Evolutionary conservation across 1,140 invertebrate species (phyloP), one percentile per base, ranked within the genome.

Genomic region (Ladona fulva): DNA sequence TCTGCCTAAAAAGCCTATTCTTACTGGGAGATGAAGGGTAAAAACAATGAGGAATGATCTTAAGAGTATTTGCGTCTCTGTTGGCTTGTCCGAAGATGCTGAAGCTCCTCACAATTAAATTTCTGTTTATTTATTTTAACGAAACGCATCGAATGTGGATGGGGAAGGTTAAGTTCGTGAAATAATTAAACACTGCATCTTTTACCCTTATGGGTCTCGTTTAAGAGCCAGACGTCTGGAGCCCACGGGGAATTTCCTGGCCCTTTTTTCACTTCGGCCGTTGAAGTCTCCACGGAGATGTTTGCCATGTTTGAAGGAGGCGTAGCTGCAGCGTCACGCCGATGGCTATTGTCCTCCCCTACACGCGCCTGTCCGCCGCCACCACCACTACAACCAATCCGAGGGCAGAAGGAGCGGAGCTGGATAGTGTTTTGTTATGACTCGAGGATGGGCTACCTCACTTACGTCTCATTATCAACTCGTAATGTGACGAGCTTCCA

Each of bases 381-480:
- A 66, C 1, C n/a, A 66, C 52, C 5, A 6, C 52, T 12, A 22
- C 52, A 3, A 66, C 52, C 52, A 16, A 22, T 19, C 52, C 16
- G 1, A 66, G 3, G 3, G 1, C 14, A 11, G 10, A 52, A 19
- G 44, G 44, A 52, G 19, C 16, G 52, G n/a, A 22, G 52, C 16
- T 5, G 52, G 16, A 66, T 66, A 66, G 52, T 66, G 52, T 66
- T 66, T 66, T 66, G 52, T 66, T 66, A 66, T 66, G 52, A 66
- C 52, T 66, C 52, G 52, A 66, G 52, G 52, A 66, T 66, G 52
- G 52, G 52, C 52, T 66, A 66, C 52, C 52, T 66, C 52, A 66
- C 52, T 66, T 66, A 66, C 52, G 3, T 66, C 52, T 66, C 52
- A 66, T 66, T 66, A 66, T 66, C 52, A 66, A 66, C 52, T 66